These are phyloP conservation scores for Penaeus vannamei DNA, from an alignment of 1,140 invertebrate genomes.

Conservation along the genomic window DNA sequence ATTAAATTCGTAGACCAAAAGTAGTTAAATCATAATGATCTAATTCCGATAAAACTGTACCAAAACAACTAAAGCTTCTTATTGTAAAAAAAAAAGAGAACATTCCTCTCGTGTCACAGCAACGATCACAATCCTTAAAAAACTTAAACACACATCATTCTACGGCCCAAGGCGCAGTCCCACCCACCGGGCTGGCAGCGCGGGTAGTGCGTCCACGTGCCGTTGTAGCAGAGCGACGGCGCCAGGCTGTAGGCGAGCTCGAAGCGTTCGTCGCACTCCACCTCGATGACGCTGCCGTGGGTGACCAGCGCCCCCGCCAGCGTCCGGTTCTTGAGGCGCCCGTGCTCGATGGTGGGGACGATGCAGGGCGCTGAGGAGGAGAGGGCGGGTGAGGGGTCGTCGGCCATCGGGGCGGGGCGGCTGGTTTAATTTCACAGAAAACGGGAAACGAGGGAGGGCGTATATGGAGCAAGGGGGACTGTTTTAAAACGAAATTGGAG, in stretches of 20 bases:
- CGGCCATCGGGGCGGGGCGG: too few relatives aligned
- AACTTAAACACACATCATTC: too few relatives aligned
- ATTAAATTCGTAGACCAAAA: too few relatives aligned
- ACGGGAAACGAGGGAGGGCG: neutral
- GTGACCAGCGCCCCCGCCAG: conserved; percentile 77
- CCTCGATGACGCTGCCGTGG: conserved; percentile 87
- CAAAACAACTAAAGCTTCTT: too few relatives aligned
- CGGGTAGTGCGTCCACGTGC: conserved; percentile 95
- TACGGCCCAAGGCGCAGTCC: too few relatives aligned
- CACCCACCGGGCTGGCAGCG: conserved; percentile 84
- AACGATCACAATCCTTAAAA: too few relatives aligned
- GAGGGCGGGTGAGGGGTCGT: neutral
- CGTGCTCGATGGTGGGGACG: conserved; percentile 89
- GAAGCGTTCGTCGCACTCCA: conserved; percentile 89
- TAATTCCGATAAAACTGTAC: too few relatives aligned
- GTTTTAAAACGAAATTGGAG: neutral
- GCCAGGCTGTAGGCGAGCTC: conserved; percentile 84
- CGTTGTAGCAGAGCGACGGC: conserved; percentile 90
- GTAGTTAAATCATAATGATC: too few relatives aligned
- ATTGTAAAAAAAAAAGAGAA: too few relatives aligned
- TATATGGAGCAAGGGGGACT: neutral
- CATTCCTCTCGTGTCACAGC: too few relatives aligned
- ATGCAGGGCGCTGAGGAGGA: conserved; percentile 84
- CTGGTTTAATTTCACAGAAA: neutral
- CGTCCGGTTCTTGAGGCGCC: conserved; percentile 76